Base-by-base conservation (phyloP, 2,888 invertebrate genomes). In the Phorcus lineatus region DNA sequence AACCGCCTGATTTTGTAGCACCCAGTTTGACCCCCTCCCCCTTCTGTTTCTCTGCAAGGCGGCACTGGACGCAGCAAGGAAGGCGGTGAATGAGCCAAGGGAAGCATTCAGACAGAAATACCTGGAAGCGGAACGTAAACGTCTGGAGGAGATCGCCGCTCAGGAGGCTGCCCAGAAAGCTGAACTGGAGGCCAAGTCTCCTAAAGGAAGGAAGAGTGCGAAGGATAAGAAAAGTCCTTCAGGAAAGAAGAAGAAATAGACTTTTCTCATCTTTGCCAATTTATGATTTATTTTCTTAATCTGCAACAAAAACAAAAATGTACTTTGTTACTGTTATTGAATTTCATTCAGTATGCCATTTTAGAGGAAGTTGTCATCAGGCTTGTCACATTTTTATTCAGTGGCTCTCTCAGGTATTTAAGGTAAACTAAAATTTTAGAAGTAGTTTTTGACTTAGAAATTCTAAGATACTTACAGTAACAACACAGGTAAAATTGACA, bases 191-290 rank as follows among this genome's bases (percentile, higher is more conserved):
- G 86, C 88, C 3, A 91, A 91, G 77, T 88, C 92, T 19, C 90
- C 91, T 0, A 92, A 92, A 83, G 89, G 90, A 19, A 88, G 88
- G 82, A 88, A 88, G 62, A 90, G 89, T 81, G 90, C 90, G 36
- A 90, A 89, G 74, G 90, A 88, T 80, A 89, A 88, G 84, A 92
- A 92, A 83, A 90, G 88, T 78, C 87, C 90, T 7, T 83, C 85
- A 22, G 88, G 87, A 22, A 90, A 90, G 80, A 92, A 92, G 83
- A 91, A 91, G 87, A 90, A 89, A 83, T 97, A 70, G 19, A 70
- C 47, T 13, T 57, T 7, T n/a, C n/a, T 9, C 9, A 57, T 6
- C 11, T 55, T 57, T 19, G 57, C 24, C 24, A 57, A 19, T 57
- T 22, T 57, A 22, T 57, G 57, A 57, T 57, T 57, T 7, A 19